Conservation (phyloP, 2,113 vertebrate genomes). For the Tyto alba region DNA sequence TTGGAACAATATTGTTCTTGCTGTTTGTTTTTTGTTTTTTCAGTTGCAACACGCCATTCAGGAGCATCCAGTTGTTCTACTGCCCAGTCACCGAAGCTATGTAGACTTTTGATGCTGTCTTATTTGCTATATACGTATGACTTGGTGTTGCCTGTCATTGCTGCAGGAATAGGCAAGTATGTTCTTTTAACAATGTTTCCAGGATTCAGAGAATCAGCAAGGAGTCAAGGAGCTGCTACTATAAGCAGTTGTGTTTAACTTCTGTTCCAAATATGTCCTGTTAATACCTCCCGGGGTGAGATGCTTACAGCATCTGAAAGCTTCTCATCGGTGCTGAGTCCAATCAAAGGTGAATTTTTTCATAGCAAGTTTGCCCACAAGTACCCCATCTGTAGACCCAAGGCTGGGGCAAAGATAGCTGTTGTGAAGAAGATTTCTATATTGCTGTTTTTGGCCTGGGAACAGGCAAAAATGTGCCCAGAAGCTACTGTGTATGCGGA, state of each 20-base stretch:
- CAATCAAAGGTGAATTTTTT: not conserved
- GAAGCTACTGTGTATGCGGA: not conserved
- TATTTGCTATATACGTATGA: constrained; percentile 92
- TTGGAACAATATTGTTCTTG: not conserved
- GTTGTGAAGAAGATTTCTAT: not conserved
- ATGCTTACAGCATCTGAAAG: not conserved
- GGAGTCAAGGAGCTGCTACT: not conserved
- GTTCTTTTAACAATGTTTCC: not conserved
- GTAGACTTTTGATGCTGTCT: constrained; percentile 96
- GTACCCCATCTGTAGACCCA: not conserved
- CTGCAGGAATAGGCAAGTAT: constrained; percentile 93
- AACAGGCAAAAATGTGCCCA: not conserved
- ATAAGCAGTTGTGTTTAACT: not conserved
- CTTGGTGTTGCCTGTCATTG: constrained; percentile 91
- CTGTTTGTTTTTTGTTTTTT: not conserved
- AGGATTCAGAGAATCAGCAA: not conserved
- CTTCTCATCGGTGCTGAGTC: not conserved
- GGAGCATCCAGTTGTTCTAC: constrained; percentile 90
- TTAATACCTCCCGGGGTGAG: not conserved
- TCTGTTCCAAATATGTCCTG: not conserved
- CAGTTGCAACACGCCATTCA: constrained; percentile 92
- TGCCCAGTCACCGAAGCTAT: constrained; percentile 97
- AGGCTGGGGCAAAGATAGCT: not conserved
- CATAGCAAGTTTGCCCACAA: not conserved
- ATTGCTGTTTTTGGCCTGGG: not conserved